phyloP scores from a whole-genome alignment of 2,888 invertebrate genomes.

The Pimpla rufipes region DNA sequence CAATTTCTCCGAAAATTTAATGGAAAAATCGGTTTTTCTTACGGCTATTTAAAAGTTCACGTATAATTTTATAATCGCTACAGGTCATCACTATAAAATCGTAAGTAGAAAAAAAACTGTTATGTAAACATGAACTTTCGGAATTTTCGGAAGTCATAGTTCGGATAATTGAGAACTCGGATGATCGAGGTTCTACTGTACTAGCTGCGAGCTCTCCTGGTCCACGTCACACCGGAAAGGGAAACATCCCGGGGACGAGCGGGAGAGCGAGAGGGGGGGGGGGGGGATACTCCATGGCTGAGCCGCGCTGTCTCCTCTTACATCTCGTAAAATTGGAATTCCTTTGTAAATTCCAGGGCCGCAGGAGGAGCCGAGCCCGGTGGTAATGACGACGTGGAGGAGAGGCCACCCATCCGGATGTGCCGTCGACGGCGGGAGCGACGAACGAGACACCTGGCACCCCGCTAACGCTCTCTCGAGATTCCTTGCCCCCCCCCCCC shows the following conservation, averaged over 20 bases:
- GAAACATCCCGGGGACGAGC: constrained; percentile 60
- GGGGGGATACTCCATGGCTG: not conserved
- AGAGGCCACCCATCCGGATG: constrained; percentile 35
- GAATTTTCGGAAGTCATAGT: no score
- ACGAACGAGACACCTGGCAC: constrained; percentile 45
- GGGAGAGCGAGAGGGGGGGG: constrained; percentile 18
- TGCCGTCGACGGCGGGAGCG: constrained; percentile 16
- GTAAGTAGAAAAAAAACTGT: no score
- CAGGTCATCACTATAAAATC: no score
- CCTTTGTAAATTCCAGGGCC: constrained; percentile 73
- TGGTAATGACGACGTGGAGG: constrained; percentile 64
- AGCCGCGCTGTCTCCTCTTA: constrained; percentile 35
- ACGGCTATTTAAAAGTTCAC: no score
- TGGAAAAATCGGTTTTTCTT: no score
- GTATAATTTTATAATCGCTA: no score
- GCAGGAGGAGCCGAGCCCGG: constrained; percentile 28
- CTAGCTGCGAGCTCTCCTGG: constrained; percentile 5
- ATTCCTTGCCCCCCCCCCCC: constrained; percentile 24
- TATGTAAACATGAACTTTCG: no score
- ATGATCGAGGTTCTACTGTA: no score
- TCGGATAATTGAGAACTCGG: no score
- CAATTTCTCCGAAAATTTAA: no score
- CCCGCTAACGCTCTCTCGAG: constrained; percentile 10
- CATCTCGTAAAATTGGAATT: constrained; percentile 75
- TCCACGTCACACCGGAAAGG: constrained; percentile 46